Base-by-base conservation (phyloP, 2,113 vertebrate genomes). In the Cygnus buccinator region DNA sequence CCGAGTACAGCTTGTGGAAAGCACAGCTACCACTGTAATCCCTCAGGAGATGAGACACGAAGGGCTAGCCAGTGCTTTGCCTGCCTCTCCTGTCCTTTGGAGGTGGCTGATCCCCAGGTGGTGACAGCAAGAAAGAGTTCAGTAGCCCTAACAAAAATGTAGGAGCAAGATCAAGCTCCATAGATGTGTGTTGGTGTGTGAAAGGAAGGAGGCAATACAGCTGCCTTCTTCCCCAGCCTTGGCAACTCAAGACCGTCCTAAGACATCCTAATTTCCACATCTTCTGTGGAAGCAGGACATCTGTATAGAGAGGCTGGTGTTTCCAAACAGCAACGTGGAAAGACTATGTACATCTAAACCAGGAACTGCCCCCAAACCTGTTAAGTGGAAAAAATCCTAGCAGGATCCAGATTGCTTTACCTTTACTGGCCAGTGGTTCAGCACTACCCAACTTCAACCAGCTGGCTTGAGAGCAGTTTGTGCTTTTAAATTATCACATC, bases 171-270 rank as follows among this genome's bases (percentile, higher is more conserved):
- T 63, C 87, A 17, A 23, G 21, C n/a, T 67, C 44, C 63, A 71
- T 28, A 79, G 65, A 75, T 17, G 33, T 0, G 0, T 14, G 8
- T 6, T 13, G 75, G 19, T 73, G 10, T 68, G 33, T 35, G 37
- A 80, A 72, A 39, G 15, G 29, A 72, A 77, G 59, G 25, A 81
- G 31, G 22, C 17, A 77, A 80, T n/a, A 66, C 8, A 80, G 74
- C 43, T 85, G 58, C 26, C 2, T 2, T 17, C 23, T 83, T 65
- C 29, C 20, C 9, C 46, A 87, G 39, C 22, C 62, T 83, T 80
- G 66, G 67, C 48, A 90, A 92, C 68, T 75, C 58, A 33, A 12
- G 20, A 25, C 6, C 33, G 20, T 54, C 70, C 35, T 71, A 39
- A 61, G 66, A 39, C 46, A 85, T 26, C 58, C 37, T 33, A 6